Evolutionary conservation across 2,888 invertebrate species (phyloP).

Genomic region (Leptogaster cylindrica): DNA sequence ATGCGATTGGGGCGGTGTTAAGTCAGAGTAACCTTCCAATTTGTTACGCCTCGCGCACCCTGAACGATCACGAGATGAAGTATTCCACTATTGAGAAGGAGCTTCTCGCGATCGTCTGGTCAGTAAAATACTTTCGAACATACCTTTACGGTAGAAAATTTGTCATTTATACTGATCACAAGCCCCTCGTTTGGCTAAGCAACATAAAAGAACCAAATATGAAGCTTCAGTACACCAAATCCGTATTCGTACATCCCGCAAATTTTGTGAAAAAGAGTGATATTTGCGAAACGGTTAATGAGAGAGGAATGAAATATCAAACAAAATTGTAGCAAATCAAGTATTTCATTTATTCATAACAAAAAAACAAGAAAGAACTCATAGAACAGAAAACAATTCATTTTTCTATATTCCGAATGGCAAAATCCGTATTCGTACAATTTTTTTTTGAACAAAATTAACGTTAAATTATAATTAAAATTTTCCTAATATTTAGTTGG

Average conservation of each 20-base stretch:
- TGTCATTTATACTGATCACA: conserved; percentile 32
- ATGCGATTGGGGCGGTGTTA: conserved; percentile 37
- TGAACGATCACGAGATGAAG: conserved; percentile 19
- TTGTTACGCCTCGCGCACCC: conserved; percentile 10
- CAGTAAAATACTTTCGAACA: conserved; percentile 33
- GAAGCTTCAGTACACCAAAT: conserved; percentile 27
- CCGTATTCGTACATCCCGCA: too few species aligned
- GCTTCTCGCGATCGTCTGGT: conserved; percentile 30
- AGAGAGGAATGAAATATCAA: too few species aligned
- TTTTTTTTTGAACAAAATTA: too few species aligned
- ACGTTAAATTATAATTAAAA: too few species aligned
- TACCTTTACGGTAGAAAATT: conserved; percentile 31
- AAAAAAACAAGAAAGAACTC: too few species aligned
- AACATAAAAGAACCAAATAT: conserved; percentile 1
- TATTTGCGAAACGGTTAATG: background rate
- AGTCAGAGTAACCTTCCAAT: conserved; percentile 29
- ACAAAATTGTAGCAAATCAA: too few species aligned
- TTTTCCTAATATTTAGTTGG: too few species aligned
- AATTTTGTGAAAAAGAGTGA: too few species aligned
- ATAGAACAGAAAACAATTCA: too few species aligned
- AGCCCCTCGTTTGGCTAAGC: background rate
- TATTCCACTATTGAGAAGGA: conserved; percentile 40
- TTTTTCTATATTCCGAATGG: too few species aligned
- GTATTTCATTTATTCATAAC: too few species aligned
- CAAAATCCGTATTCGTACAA: too few species aligned